Base-by-base conservation (phyloP, 2,113 vertebrate genomes). In the Thinocorus orbignyianus region DNA sequence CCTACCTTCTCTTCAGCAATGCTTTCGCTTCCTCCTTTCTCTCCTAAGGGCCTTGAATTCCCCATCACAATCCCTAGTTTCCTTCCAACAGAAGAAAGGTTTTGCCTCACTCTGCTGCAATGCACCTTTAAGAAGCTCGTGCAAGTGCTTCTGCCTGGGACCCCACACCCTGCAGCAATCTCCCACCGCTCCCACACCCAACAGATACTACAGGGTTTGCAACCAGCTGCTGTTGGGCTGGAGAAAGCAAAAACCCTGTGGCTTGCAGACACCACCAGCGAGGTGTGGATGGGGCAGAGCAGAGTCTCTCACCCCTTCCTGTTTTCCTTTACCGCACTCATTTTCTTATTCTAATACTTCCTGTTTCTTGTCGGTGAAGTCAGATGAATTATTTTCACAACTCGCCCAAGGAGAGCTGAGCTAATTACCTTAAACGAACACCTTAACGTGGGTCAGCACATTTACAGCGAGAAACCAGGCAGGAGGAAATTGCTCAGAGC, bases 301-400 rank as follows among this genome's bases (percentile, higher is more conserved):
- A 55, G 54, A 44, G 64, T 41, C 74, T 55, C 65, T 95, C 91
- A 95, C 95, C 73, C 89, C 93, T 95, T 97, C 96, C 95, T 95
- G 95, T 96, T 96, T 96, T 96, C 86, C 86, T 81, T 91, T 31
- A 92, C 89, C 2, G 0, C 86, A 76, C 89, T 89, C 89, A 69
- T 93, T 81, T 92, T 87, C 86, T 94, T 87, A 89, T 81, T 86
- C 77, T 79, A 92, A 92, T 71, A 28, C 78, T 95, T 96, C 94
- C 91, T 96, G 89, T 95, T 95, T 91, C 86, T 74, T 68, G 68
- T 64, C 5, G 4, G 39, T 85, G 65, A 93, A 92, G 77, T 84
- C 73, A 91, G 86, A 81, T 30, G 16, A 93, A 74, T 64, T 95
- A 39, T 92, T 92, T 96, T 87, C 48, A 81, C 6, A 1, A 64